Evolutionary conservation across 2,888 invertebrate species (phyloP).

Genomic region (Yponomeuta cagnagella): DNA sequence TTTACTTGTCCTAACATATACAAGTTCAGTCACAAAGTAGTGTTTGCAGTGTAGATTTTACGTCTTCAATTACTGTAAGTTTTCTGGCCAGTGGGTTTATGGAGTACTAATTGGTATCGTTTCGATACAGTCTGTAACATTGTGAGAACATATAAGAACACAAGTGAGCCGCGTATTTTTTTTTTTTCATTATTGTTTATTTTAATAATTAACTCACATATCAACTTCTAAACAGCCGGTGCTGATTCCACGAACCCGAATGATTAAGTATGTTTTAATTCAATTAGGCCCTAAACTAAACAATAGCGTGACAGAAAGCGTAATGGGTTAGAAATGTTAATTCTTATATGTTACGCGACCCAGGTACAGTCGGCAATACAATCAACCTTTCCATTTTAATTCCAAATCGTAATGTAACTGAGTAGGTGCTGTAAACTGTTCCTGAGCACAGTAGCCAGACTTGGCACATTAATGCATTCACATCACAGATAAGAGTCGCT

Average conservation of each 20-base stretch:
- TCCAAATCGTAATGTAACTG: slow-evolving; percentile 27
- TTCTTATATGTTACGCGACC: not conserved
- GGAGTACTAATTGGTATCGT: too few relatives aligned
- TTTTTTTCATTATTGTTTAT: not conserved
- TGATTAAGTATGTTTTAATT: not conserved
- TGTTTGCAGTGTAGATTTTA: too few relatives aligned
- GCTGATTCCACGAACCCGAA: not conserved
- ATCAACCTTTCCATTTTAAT: not conserved
- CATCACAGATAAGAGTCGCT: slow-evolving; percentile 42
- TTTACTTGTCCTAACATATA: too few relatives aligned
- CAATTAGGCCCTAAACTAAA: not conserved
- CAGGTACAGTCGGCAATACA: not conserved
- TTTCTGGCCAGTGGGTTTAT: too few relatives aligned
- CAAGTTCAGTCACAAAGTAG: too few relatives aligned
- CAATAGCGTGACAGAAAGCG: slow-evolving; percentile 1
- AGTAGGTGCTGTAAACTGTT: not conserved
- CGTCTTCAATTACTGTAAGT: too few relatives aligned
- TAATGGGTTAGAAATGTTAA: not conserved
- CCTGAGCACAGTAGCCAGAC: slow-evolving; percentile 34
- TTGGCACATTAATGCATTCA: slow-evolving; percentile 50
- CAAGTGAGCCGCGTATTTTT: too few relatives aligned
- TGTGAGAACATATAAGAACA: too few relatives aligned
- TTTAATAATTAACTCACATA: not conserved
- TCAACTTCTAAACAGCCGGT: not conserved
- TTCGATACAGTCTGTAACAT: too few relatives aligned